Conservation (phyloP, 2,113 vertebrate genomes). For the Urocolius indicus region DNA sequence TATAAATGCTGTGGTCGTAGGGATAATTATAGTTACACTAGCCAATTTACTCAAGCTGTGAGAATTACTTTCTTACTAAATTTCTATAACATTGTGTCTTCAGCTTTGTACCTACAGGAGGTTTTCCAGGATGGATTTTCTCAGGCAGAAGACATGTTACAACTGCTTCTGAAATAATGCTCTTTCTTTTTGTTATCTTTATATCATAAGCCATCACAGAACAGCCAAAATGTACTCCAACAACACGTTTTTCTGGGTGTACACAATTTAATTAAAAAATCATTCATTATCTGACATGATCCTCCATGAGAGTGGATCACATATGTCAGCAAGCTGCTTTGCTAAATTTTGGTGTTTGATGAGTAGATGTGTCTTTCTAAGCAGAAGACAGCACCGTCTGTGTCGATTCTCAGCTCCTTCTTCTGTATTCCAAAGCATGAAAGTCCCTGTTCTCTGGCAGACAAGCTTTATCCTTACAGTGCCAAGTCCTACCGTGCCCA, state of each 20-base stretch:
- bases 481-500: not conserved
- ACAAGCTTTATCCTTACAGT: not conserved
- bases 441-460: not conserved
- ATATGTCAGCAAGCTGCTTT: not conserved
- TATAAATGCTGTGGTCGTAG: fast-evolving
- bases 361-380: not conserved
- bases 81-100: not conserved
- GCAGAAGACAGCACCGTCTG: not conserved
- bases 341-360: not conserved
- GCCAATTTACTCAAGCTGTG: not conserved
- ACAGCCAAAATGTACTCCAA: not conserved
- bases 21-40: not conserved
- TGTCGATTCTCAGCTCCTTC: not conserved
- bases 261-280: not conserved
- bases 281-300: not conserved
- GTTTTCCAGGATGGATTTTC: not conserved
- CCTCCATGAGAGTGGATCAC: not conserved
- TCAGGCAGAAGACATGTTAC: not conserved
- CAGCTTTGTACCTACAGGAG: not conserved
- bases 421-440: not conserved
- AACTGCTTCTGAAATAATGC: not conserved
- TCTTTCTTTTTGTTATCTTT: not conserved
- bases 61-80: not conserved
- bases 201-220: not conserved
- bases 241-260: not conserved